phyloP scores from a whole-genome alignment of 2,888 invertebrate genomes.

The Gonocerus acuteangulatus region DNA sequence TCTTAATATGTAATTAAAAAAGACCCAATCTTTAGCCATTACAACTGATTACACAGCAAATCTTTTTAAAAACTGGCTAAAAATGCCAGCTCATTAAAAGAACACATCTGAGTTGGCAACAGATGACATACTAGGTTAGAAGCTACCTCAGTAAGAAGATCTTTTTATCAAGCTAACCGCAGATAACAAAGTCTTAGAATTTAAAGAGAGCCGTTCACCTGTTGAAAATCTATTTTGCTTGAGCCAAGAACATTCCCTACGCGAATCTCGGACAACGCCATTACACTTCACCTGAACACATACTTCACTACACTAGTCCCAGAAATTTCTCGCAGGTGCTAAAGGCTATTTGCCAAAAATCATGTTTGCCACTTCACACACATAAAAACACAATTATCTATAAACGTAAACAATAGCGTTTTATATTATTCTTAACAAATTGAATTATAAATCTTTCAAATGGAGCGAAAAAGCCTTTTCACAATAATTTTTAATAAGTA shows the following conservation, averaged over 20 bases:
- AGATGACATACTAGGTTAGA: conserved; percentile 27
- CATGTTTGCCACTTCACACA: not conserved
- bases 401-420: not conserved
- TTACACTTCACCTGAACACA: conserved; percentile 33
- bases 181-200: too few species aligned
- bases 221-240: conserved; percentile 34
- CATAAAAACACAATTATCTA: not conserved
- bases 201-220: conserved; percentile 27
- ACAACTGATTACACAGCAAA: not conserved
- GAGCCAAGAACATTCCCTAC: conserved; percentile 33
- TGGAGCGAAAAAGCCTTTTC: too few species aligned
- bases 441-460: too few species aligned
- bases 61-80: not conserved
- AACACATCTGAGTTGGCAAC: conserved; percentile 30
- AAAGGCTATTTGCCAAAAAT: conserved; percentile 11
- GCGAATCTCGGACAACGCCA: conserved; percentile 35
- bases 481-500: too few species aligned
- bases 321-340: conserved; percentile 23
- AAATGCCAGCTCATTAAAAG: conserved; percentile 26
- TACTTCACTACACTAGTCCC: conserved; percentile 30
- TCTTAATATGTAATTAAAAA: not conserved
- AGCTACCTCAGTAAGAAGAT: not conserved
- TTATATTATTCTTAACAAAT: too few species aligned
- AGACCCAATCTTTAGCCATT: not conserved
- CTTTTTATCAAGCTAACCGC: too few species aligned